phyloP scores from a whole-genome alignment of 2,113 vertebrate genomes.

The Dendrocopos noguchii region DNA sequence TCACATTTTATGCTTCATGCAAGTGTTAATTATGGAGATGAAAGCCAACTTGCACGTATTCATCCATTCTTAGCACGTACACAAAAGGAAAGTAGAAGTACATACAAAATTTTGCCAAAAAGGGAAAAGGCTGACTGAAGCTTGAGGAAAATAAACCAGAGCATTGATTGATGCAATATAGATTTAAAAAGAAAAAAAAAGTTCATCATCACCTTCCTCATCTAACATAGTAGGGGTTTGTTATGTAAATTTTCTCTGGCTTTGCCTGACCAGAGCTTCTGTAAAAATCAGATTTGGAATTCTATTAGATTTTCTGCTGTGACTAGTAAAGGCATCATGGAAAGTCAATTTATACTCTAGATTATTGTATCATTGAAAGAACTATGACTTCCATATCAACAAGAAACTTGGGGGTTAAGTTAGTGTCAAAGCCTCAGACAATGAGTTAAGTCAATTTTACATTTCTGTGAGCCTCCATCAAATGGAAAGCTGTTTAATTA shows the following conservation, averaged over 20 bases:
- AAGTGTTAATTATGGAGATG: conserved; percentile 74
- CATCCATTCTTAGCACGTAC: conserved; percentile 55
- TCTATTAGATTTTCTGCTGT: not conserved
- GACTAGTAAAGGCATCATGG: not conserved
- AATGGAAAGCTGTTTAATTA: conserved; percentile 45
- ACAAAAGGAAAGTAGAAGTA: conserved; percentile 19
- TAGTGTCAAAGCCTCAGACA: not conserved
- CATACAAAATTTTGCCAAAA: conserved; percentile 41
- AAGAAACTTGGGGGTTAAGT: not conserved
- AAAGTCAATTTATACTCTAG: not conserved
- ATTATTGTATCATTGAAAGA: not conserved
- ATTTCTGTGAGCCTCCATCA: not conserved
- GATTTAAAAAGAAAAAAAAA: not conserved
- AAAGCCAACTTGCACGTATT: conserved; percentile 55
- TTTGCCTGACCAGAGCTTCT: not conserved
- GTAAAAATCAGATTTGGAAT: conserved; percentile 19
- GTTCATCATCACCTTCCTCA: not conserved
- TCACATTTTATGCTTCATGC: conserved; percentile 63
- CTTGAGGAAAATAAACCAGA: not conserved
- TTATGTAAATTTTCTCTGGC: conserved; percentile 29
- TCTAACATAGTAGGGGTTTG: conserved; percentile 10
- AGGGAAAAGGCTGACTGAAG: not conserved
- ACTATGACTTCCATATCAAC: conserved; percentile 2
- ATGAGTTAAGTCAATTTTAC: not conserved
- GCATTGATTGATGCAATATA: not conserved